Percentiles rank a stretch among this genome's conserved stretches.
Conservation (phyloP, 2,888 invertebrate species). For the Acronicta alni region DNA sequence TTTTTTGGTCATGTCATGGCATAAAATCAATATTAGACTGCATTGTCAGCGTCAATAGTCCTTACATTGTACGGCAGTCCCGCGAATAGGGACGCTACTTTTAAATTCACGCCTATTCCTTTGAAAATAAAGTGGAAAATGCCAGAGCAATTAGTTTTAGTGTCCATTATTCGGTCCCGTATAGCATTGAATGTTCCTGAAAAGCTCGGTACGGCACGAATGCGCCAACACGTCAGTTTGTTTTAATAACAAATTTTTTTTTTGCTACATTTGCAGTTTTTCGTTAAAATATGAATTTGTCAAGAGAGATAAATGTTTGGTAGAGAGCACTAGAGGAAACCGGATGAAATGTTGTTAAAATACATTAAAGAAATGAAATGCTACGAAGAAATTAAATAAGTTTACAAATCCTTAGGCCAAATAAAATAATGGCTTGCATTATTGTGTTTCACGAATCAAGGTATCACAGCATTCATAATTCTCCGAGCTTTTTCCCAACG, state of each 20-base stretch:
- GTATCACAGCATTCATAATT: too few relatives aligned
- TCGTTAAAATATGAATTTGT: slow-evolving; percentile 20
- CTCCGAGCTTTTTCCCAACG: too few relatives aligned
- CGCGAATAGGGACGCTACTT: slow-evolving; percentile 4
- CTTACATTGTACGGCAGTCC: slow-evolving; percentile 11
- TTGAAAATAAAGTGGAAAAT: slow-evolving; percentile 24
- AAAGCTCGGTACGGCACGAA: slow-evolving; percentile 29
- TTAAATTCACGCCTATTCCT: slow-evolving; percentile 20
- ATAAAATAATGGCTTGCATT: too few relatives aligned
- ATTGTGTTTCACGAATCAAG: too few relatives aligned
- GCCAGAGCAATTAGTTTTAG: slow-evolving; percentile 27
- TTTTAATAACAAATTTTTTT: slow-evolving; percentile 44
- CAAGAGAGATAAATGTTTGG: not conserved
- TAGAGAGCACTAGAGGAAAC: too few relatives aligned
- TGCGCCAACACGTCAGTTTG: slow-evolving; percentile 38
- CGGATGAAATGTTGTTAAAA: not conserved
- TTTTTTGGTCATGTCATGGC: not conserved
- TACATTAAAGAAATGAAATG: too few relatives aligned
- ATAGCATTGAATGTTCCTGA: slow-evolving; percentile 23
- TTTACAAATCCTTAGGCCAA: too few relatives aligned
- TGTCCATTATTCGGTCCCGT: slow-evolving; percentile 39
- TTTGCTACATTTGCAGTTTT: slow-evolving; percentile 18
- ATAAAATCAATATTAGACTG: slow-evolving; percentile 22
- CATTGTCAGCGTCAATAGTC: slow-evolving; percentile 31
- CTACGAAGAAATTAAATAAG: too few relatives aligned